Conservation (phyloP, 2,888 invertebrate species). For the Andrena chrysosceles region DNA sequence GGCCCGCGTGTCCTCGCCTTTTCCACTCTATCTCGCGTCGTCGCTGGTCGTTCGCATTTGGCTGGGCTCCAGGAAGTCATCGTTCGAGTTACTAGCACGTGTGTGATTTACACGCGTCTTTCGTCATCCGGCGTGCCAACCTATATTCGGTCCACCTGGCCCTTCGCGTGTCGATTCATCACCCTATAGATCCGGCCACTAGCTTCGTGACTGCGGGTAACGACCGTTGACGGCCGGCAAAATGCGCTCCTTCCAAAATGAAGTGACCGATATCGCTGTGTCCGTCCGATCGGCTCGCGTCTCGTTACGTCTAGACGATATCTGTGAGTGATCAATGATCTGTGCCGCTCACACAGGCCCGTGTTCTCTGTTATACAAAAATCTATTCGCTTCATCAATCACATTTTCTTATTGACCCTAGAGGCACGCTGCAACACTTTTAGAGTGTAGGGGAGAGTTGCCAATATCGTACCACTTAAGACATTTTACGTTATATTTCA, state of each 20-base stretch:
- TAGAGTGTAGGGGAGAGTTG: too few species aligned
- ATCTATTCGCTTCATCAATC: too few species aligned
- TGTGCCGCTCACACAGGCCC: too few species aligned
- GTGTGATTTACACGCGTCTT: slow-evolving; percentile 69
- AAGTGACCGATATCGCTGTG: background rate
- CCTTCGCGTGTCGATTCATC: slow-evolving; percentile 63
- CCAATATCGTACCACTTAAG: too few species aligned
- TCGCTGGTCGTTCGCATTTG: slow-evolving; percentile 34
- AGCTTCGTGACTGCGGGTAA: slow-evolving; percentile 43
- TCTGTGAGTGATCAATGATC: too few species aligned
- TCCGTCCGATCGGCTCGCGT: background rate
- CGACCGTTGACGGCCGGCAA: slow-evolving; percentile 39
- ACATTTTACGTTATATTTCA: too few species aligned
- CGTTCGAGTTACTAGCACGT: slow-evolving; percentile 60
- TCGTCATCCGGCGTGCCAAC: slow-evolving; percentile 59
- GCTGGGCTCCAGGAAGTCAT: slow-evolving; percentile 65
- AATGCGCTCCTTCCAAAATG: slow-evolving; percentile 32
- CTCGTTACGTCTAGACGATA: background rate
- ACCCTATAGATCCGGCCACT: slow-evolving; percentile 61
- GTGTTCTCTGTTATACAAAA: too few species aligned
- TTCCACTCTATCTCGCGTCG: background rate
- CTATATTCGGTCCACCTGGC: slow-evolving; percentile 49
- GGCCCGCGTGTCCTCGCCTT: slow-evolving; percentile 9
- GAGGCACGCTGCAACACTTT: too few species aligned
- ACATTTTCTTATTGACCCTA: too few species aligned